These are phyloP conservation scores for Stigmatopora nigra DNA, from an alignment of 2,113 vertebrate genomes.

Conservation along the genomic window DNA sequence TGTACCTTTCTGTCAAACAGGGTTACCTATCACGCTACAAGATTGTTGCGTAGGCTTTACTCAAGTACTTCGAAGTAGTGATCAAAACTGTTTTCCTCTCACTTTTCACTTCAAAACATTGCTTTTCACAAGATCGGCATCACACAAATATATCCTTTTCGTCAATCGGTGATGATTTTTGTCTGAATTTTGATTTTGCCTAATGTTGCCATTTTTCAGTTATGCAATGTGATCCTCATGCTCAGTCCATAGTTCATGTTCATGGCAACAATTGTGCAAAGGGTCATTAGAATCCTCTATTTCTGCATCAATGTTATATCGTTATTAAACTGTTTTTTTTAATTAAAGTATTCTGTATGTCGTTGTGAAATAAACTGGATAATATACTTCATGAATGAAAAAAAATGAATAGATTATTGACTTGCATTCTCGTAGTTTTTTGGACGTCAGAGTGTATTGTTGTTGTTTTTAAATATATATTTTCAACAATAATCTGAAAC, in stretches of 20 bases:
- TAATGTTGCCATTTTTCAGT: neutral
- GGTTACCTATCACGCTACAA: neutral
- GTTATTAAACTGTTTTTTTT: neutral
- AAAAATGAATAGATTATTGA: too few relatives aligned
- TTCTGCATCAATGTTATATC: neutral
- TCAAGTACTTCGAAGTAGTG: neutral
- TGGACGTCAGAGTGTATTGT: too few relatives aligned
- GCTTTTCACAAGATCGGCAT: neutral
- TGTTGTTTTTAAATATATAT: too few relatives aligned
- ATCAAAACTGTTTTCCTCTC: too few relatives aligned
- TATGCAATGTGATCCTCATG: neutral
- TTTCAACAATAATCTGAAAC: too few relatives aligned
- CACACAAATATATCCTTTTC: too few relatives aligned
- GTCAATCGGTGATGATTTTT: neutral
- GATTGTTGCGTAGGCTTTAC: neutral
- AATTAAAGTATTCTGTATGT: neutral
- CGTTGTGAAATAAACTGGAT: too few relatives aligned
- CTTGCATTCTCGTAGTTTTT: too few relatives aligned
- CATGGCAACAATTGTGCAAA: conserved; percentile 20
- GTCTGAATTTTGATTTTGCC: neutral
- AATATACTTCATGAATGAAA: too few relatives aligned
- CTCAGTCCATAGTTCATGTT: conserved; percentile 44
- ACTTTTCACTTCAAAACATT: neutral
- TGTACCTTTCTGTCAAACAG: too few relatives aligned
- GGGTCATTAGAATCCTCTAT: conserved; percentile 15